These are phyloP conservation scores for Zaprionus nigranus DNA, from an alignment of 1,140 invertebrate genomes.

Conservation along the genomic window DNA sequence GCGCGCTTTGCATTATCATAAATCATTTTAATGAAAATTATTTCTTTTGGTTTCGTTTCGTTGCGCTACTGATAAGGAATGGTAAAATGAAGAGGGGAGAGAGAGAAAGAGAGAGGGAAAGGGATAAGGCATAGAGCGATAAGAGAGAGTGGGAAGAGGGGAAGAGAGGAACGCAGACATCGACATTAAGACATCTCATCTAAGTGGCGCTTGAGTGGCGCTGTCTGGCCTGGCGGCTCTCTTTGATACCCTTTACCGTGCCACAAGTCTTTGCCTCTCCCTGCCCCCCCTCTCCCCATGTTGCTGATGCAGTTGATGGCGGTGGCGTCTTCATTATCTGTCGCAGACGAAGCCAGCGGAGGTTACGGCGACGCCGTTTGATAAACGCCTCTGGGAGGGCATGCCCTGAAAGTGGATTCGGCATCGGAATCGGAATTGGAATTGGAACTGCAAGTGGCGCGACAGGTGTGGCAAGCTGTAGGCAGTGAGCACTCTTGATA, in stretches of 20 bases:
- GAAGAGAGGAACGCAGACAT: constrained; percentile 4
- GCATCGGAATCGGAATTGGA: constrained; percentile 26
- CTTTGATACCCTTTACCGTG: constrained; percentile 52
- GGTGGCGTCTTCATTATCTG: constrained; percentile 74
- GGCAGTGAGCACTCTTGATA: background rate
- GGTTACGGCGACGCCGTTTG: constrained; percentile 54
- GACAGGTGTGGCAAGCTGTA: constrained; percentile 2
- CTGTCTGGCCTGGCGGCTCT: constrained; percentile 62
- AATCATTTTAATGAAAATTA: constrained; percentile 81
- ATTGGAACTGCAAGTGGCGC: constrained; percentile 9
- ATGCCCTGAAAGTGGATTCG: constrained; percentile 37
- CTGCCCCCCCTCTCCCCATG: background rate
- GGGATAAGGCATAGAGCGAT: background rate
- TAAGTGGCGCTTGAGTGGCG: constrained; percentile 78
- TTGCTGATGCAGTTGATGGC: constrained; percentile 50
- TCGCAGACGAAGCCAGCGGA: constrained; percentile 44
- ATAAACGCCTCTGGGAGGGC: constrained; percentile 65
- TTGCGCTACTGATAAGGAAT: constrained; percentile 40
- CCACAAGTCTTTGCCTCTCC: constrained; percentile 13
- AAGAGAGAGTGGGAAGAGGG: background rate
- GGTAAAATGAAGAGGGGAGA: constrained; percentile 23
- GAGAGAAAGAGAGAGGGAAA: constrained; percentile 3
- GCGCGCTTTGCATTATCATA: constrained; percentile 79
- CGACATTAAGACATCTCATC: constrained; percentile 80
- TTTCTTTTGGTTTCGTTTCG: constrained; percentile 40